Evolutionary conservation across 2,888 invertebrate genomes (phyloP).

Genomic region (Nipponacmea schrenckii): DNA sequence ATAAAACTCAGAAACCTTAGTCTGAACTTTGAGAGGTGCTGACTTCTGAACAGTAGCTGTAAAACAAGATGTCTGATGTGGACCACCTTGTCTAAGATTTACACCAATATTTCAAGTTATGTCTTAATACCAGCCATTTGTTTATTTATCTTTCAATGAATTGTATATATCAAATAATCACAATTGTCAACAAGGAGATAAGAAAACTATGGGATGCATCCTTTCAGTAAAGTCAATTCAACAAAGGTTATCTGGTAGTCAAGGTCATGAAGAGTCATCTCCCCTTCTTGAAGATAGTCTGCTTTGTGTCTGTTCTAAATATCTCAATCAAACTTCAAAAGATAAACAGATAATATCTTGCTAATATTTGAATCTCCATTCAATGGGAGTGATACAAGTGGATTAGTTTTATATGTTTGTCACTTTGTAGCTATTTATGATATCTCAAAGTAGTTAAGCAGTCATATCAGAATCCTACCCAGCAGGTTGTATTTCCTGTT

Average conservation of each 20-base stretch:
- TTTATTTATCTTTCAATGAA: slow-evolving; percentile 1
- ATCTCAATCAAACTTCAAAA: not conserved
- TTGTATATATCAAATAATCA: slow-evolving; percentile 6
- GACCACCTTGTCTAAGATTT: too few relatives aligned
- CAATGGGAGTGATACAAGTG: not conserved
- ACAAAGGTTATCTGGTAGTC: slow-evolving; percentile 1
- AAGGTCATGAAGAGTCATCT: slow-evolving; percentile 2
- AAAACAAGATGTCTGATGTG: too few relatives aligned
- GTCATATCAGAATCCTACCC: not conserved
- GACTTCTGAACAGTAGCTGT: too few relatives aligned
- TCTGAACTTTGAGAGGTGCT: too few relatives aligned
- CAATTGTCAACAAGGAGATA: slow-evolving; percentile 4
- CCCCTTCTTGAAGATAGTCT: not conserved
- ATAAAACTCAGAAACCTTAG: too few relatives aligned
- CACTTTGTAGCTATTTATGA: not conserved
- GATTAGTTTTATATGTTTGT: not conserved
- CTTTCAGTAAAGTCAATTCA: not conserved
- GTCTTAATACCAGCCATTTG: not conserved
- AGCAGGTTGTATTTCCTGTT: not conserved
- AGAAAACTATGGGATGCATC: not conserved
- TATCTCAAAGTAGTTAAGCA: not conserved
- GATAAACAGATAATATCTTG: too few relatives aligned
- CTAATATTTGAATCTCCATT: not conserved
- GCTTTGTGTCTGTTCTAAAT: not conserved
- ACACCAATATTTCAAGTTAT: too few relatives aligned